Base-by-base conservation (phyloP, 2,113 vertebrate genomes). In the Callithrix jacchus region DNA sequence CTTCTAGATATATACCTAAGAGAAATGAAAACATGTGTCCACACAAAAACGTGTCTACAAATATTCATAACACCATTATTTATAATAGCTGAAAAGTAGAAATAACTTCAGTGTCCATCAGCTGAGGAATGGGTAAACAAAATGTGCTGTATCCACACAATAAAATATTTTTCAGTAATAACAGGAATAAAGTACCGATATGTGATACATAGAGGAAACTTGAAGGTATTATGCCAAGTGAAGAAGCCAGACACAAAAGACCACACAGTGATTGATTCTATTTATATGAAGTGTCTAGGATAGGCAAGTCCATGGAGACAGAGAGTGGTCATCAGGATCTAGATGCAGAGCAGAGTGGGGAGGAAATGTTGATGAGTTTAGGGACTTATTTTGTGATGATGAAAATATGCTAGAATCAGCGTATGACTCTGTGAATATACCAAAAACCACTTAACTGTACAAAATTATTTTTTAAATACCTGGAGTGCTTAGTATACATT, bases 381-480 rank as follows among this genome's bases (percentile, higher is more conserved):
- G 74, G 3, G 11, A 54, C 92, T 89, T 42, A 58, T 52, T 90
- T 64, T 0, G 40, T 40, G 23, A 23, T 64, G 7, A 58, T 49
- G 56, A 47, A 89, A 90, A 47, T 20, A 13, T 32, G 23, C 47
- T 70, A 20, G 17, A 89, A 89, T 81, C 40, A 58, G 25, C 49
- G 47, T 3, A 52, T n/a, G 61, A 6, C 52, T 54, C n/a, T 64
- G 18, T 27, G 42, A 35, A 74, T 37, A 52, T 37, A 40, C 37
- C 27, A 52, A 89, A 96, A 96, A 13, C 8, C 35, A 32, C 17
- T 74, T 68, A 23, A 56, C 30, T 64, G 21, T 16, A 56, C 8
- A 91, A 35, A 73, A 73, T 83, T 73, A 84, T 32, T 90, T 20
- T 82, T 77, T 54, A 87, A 86, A 86, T 66, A 71, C 6, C 14